Conservation (phyloP, 2,888 invertebrate species). For the Drosophila ustulata region DNA sequence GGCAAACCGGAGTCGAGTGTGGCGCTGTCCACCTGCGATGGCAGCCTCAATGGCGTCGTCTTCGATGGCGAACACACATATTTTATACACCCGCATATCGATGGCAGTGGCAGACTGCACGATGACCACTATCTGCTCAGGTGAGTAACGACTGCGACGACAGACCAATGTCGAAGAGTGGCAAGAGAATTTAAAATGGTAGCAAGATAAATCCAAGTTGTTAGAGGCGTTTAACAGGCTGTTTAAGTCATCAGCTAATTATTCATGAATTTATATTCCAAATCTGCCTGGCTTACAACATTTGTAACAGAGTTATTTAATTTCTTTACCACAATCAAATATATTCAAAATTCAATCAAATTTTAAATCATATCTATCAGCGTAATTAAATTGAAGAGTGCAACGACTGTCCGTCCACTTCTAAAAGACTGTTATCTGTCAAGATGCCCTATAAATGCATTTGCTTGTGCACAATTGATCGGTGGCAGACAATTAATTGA, state of each 20-base stretch:
- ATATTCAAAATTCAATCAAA: too few species aligned
- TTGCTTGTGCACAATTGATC: neutral
- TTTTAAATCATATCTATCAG: too few species aligned
- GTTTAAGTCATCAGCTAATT: too few species aligned
- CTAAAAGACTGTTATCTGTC: neutral
- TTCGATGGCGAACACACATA: conserved; percentile 91
- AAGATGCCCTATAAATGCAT: neutral
- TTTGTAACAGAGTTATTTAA: too few species aligned
- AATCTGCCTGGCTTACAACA: too few species aligned
- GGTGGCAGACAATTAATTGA: too few species aligned
- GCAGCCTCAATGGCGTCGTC: conserved; percentile 90
- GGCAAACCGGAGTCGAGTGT: conserved; percentile 91
- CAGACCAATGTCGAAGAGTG: neutral
- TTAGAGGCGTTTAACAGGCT: too few species aligned
- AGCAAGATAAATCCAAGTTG: neutral
- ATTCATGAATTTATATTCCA: too few species aligned
- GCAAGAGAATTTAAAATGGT: neutral
- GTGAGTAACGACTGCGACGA: conserved; percentile 64
- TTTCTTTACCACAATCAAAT: too few species aligned
- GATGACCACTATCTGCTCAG: conserved; percentile 84
- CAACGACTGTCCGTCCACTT: neutral
- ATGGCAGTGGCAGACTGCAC: conserved; percentile 79
- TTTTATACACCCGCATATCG: conserved; percentile 87
- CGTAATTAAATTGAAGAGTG: conserved; percentile 1
- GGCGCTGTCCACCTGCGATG: conserved; percentile 92